Base-by-base conservation (phyloP, 2,797 vertebrate genomes). In the Pachyuromys duprasi region DNA sequence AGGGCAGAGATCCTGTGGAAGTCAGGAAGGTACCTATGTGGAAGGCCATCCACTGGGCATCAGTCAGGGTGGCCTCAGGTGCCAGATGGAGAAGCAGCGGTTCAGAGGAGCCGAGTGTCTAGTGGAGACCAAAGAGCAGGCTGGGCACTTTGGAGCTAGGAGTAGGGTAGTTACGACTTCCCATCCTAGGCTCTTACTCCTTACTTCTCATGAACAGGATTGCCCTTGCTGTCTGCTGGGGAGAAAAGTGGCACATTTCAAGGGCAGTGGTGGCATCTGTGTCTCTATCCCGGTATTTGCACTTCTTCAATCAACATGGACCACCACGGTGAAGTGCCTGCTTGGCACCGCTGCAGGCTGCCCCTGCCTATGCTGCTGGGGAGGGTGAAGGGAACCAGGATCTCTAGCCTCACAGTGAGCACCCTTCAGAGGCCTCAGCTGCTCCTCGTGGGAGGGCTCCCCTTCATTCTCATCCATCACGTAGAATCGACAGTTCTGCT, bases 1-100 rank as follows among this genome's bases (percentile, higher is more conserved):
- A 65, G 39, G 24, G 2, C 3, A 36, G 39, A 84, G 57, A 70
- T 80, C 39, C 62, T 14, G 8, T 2, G 4, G 39, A 14, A 63
- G 45, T 11, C 6, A 13, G 42, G 12, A 7, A 53, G 4, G 31
- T 49, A 49, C 45, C 45, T 49, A 49, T 13, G 15, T 0, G 63
- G 53, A 22, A 42, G 62, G 87, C 1, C 0, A 0, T 0, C 20
- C 79, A 45, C 45, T 1, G 0, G 53, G 45, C 26, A 18, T 5
- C 42, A 49, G 9, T 49, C 49, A 49, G 49, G 49, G 49, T 49
- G 49, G 49, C 49, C 49, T 49, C 49, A 49, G 8, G 49, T 49
- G 22, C 62, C 2, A 18, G 11, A 62, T 3, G 31, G 65, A 49
- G 26, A 83, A 39, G 49, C 49, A 49, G 49, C 2, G 81, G 70